Base-by-base conservation (phyloP, 23 tunicate genomes). In the Halocynthia aurantium region DNA sequence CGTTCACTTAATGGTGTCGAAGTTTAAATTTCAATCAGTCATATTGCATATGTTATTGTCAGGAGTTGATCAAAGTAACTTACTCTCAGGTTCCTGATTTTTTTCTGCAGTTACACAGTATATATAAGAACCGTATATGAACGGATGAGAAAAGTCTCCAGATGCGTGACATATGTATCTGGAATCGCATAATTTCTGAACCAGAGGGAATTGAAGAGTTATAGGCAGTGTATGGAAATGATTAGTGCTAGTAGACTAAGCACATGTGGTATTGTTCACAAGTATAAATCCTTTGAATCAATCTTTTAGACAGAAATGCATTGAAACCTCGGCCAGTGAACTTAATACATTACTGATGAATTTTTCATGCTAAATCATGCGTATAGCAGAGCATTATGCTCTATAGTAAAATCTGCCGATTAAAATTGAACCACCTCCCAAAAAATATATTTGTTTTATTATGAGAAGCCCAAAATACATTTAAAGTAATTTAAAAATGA, bases 101-200 rank as follows among this genome's bases (percentile, higher is more conserved):
- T 81, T 58, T 52, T 80, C 84, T 6, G 60, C 58, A 6, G 76
- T 61, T 7, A 66, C 51, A 56, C 71, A 84, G 61, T 80, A 70
- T 51, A 81, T 57, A 52, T 80, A 53, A 74, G 54, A 90, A 4
- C 96, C 96, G 68, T 84, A 84, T 6, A 10, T 52, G 53, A 90
- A 90, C 52, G 50, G 51, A 7, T 44, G 70, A 52, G 19, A 50
- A 8, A 52, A 21, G 49, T 90, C 77, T 7, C 89, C 86, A 10
- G 96, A 84, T 13, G 78, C 83, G 50, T 90, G 89, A 44, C 75
- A 21, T 21, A 90, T 72, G 22, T 74, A 70, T 15, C 76, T 79
- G 21, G 62, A 54, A 49, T 60, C 80, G 52, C 84, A 68, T 80
- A 85, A 60, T 18, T 52, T 72, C 89, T 85, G 56, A 58, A 79